phyloP scores from a whole-genome alignment of 2,888 invertebrate species.

The Dasypolia templi region DNA sequence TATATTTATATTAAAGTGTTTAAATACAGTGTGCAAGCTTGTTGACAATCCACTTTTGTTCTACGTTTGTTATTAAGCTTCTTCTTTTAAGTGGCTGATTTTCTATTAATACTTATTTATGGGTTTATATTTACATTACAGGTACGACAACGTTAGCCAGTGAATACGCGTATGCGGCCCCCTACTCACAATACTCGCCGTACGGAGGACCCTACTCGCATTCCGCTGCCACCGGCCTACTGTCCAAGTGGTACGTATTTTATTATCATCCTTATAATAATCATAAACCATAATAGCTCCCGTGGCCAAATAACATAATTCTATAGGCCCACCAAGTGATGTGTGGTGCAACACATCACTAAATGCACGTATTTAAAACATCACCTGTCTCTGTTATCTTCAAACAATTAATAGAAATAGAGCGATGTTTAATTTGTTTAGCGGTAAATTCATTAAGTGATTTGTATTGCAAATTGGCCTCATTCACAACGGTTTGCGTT shows the following conservation, averaged over 20 bases:
- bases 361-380: not conserved
- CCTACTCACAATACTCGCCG: slow-evolving; percentile 90
- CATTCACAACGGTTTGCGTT: not conserved
- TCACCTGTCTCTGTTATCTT: not conserved
- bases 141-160: slow-evolving; percentile 87
- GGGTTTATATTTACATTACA: slow-evolving; percentile 67
- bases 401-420: not conserved
- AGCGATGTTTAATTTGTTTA: not conserved
- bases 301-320: not conserved
- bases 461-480: not conserved
- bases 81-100: no score
- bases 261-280: not conserved
- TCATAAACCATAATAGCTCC: no score
- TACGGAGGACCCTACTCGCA: slow-evolving; percentile 88
- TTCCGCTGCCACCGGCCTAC: slow-evolving; percentile 89
- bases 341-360: not conserved
- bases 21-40: no score
- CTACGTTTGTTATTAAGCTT: not conserved
- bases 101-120: not conserved
- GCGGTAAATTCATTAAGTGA: not conserved
- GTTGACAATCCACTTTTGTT: not conserved
- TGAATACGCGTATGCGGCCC: slow-evolving; percentile 93
- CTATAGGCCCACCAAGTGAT: no score
- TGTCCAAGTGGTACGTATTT: slow-evolving; percentile 91
- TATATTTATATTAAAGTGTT: no score